Evolutionary conservation across 2,888 invertebrate genomes (phyloP).

Genomic region (Venustoraphidia nigricollis): DNA sequence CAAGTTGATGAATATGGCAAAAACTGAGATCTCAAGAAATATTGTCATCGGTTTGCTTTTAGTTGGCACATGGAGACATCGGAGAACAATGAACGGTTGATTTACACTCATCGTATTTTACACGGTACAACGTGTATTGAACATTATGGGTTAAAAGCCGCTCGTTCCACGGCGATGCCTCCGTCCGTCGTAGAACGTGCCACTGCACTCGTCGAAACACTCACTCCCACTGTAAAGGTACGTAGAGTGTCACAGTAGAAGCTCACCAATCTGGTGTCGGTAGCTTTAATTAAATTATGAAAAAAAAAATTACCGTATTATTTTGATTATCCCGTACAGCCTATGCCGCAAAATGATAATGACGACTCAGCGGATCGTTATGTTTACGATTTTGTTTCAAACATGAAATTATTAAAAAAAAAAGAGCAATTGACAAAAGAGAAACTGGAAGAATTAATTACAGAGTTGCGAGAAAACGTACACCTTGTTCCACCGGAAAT

Average conservation of each 20-base stretch:
- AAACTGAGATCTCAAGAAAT: neutral
- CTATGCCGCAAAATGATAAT: neutral
- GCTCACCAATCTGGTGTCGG: too few relatives aligned
- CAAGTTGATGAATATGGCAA: neutral
- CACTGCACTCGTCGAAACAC: conserved; percentile 29
- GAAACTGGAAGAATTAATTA: conserved; percentile 13
- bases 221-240: conserved; percentile 27
- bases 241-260: too few relatives aligned
- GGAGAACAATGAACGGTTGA: conserved; percentile 25
- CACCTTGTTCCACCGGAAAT: neutral
- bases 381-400: conserved; percentile 21
- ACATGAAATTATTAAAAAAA: conserved; percentile 18
- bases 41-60: conserved; percentile 7
- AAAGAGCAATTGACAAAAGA: conserved; percentile 15
- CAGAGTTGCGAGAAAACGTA: neutral
- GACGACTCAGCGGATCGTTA: conserved; percentile 15
- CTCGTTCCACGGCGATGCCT: conserved; percentile 43
- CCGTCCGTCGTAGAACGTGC: conserved; percentile 36
- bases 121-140: conserved; percentile 41
- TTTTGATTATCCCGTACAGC: neutral
- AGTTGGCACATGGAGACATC: conserved; percentile 34
- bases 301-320: neutral
- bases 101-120: conserved; percentile 47
- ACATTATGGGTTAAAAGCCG: conserved; percentile 50
- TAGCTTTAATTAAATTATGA: too few relatives aligned